Conservation (phyloP, 2,797 vertebrate genomes). For the Cirrhinus molitorella region DNA sequence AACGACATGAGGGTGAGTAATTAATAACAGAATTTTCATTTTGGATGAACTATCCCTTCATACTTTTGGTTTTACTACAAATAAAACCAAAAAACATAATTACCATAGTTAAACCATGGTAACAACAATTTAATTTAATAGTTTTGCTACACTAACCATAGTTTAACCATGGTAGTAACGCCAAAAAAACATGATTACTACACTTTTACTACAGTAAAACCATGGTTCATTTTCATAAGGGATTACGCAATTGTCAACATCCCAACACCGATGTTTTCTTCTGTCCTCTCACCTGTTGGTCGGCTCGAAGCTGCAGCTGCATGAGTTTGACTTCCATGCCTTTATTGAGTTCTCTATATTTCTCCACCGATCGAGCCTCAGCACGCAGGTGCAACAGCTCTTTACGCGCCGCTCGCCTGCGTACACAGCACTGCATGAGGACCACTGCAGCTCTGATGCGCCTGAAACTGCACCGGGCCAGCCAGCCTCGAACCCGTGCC, state of each 20-base stretch:
- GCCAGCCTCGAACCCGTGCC: conserved; percentile 78
- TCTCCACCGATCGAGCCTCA: conserved; percentile 79
- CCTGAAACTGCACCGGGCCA: conserved; percentile 68
- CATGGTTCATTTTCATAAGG: neutral
- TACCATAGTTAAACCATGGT: neutral
- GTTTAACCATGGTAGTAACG: neutral
- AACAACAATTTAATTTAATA: neutral
- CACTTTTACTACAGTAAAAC: neutral
- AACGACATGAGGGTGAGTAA: no score
- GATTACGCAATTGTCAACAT: neutral
- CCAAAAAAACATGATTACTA: no score
- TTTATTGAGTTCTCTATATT: conserved; percentile 81
- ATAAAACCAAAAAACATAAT: neutral
- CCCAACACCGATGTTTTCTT: neutral
- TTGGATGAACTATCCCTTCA: no score
- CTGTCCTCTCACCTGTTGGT: conserved; percentile 74
- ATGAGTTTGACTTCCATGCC: conserved; percentile 85
- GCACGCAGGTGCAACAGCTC: conserved; percentile 77
- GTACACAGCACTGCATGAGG: conserved; percentile 82
- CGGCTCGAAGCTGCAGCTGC: conserved; percentile 81
- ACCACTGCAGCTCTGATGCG: conserved; percentile 69
- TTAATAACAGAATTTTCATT: no score
- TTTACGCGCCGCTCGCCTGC: conserved; percentile 75
- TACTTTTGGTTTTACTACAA: neutral
- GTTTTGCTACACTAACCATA: neutral